Conservation (phyloP, 1,140 invertebrate species). For the Caerostris darwini region DNA sequence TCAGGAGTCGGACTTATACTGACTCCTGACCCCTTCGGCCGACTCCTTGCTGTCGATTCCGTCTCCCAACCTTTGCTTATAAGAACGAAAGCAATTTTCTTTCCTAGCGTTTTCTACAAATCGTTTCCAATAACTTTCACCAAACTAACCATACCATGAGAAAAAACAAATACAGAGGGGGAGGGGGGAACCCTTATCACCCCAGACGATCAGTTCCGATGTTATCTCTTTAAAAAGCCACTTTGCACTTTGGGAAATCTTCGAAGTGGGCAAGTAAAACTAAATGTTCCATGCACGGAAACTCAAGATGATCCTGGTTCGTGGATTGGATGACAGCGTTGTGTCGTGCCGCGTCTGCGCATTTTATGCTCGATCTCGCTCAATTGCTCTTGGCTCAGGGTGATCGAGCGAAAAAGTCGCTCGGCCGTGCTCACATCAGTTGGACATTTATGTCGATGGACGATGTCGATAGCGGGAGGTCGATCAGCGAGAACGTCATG, state of each 20-base stretch:
- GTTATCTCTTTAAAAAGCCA: neutral
- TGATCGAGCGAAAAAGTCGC: slow-evolving; percentile 41
- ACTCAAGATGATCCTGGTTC: neutral
- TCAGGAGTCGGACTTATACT: too few species aligned
- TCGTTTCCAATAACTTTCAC: neutral
- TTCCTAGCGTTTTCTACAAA: neutral
- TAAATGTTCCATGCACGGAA: slow-evolving; percentile 26
- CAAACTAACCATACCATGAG: neutral
- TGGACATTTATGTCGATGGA: slow-evolving; percentile 42
- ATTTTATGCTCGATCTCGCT: slow-evolving; percentile 36
- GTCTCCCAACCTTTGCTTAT: too few species aligned
- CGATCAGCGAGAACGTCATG: neutral
- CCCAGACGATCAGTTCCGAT: neutral
- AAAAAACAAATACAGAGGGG: neutral
- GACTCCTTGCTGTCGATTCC: too few species aligned
- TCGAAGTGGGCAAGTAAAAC: slow-evolving; percentile 46
- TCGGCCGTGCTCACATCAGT: slow-evolving; percentile 5
- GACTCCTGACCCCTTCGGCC: too few species aligned
- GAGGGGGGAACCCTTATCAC: neutral
- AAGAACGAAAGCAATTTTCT: too few species aligned
- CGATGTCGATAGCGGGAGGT: slow-evolving; percentile 30
- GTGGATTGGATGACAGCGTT: slow-evolving; percentile 8
- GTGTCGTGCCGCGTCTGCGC: neutral
- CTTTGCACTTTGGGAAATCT: neutral
- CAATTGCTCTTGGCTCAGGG: slow-evolving; percentile 21